A percentile compares a stretch with the other conserved stretches of the same genome.
Evolutionary conservation across 2,797 vertebrate species (phyloP).

Genomic region (Lutjanus campechanus): DNA sequence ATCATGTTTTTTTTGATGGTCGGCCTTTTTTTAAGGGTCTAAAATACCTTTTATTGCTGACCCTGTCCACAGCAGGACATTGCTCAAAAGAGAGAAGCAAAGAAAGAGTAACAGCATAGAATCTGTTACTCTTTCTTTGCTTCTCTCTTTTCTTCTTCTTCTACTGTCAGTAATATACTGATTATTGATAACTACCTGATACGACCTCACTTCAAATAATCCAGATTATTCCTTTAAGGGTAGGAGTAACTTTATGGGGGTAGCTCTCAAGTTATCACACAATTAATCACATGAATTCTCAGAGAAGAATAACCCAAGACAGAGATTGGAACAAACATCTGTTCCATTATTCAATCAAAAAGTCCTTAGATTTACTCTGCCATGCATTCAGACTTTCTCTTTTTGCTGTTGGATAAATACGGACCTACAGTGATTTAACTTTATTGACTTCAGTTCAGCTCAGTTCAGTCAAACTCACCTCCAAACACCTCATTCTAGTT

Average conservation of each 20-base stretch:
- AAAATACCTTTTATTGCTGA: too few species aligned
- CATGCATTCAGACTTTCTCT: not conserved
- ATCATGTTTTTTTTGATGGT: too few species aligned
- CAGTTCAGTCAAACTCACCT: constrained; percentile 36
- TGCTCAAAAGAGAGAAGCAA: too few species aligned
- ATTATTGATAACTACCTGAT: too few species aligned
- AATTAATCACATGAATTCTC: not conserved
- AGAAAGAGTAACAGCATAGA: too few species aligned
- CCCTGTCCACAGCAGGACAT: too few species aligned
- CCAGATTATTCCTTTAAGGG: not conserved
- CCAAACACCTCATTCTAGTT: constrained; percentile 46
- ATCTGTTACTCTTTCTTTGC: too few species aligned
- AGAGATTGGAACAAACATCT: not conserved
- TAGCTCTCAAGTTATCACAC: not conserved
- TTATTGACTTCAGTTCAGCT: constrained; percentile 15
- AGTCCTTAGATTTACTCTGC: not conserved
- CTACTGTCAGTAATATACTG: too few species aligned
- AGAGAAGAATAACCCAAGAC: not conserved
- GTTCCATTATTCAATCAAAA: not conserved
- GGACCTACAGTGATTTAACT: not conserved
- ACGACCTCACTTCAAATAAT: too few species aligned
- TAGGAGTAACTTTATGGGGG: not conserved
- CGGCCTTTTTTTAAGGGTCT: too few species aligned
- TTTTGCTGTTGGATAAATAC: constrained; percentile 4
- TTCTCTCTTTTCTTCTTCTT: too few species aligned